Evolutionary conservation across 2,888 invertebrate species (phyloP), one percentile per base, ranked within the genome.

Genomic region (Nomada fabriciana): DNA sequence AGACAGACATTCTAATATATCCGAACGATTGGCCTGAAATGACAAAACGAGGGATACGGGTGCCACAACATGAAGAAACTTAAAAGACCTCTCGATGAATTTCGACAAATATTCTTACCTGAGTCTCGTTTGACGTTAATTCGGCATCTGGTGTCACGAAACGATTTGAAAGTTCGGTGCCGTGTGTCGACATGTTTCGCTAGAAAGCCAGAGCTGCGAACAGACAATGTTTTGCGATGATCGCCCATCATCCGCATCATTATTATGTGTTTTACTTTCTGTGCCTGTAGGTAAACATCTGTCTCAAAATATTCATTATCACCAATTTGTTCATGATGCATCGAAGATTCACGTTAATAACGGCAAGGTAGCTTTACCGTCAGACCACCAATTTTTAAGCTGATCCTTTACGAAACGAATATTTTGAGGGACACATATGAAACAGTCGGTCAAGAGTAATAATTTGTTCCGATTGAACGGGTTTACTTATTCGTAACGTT

Each of bases 1-100:
- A 4, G 93, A 92, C 11, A 93, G 80, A 84, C 90, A 91, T 70
- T 90, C 91, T 71, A 92, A 84, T 61, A 91, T 89, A 76, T 93
- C 90, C 18, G 87, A 78, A 4, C 91, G 83, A 79, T 76, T 89
- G 52, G 84, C 89, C 93, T 93, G 67, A 76, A n/a, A 61, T 36
- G 65, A 63, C 43, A 23, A 59, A 69, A 61, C 2, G 9, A 15
- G 3, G 7, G 20, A 20, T 63, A 23, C 7, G 43, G 43, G 20
- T n/a, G 42, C 5, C 3, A 7, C 15, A 50, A 15, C 20, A 23
- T 9, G 9, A 15, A 43, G 20, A 43, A 4, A 36, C 36, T 36
- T 36, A 0, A 2, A 11, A 36, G 5, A 36, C 36, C n/a, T 5
- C 7, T 25, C 18, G 9, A 7, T 23, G 43, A 50, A 23, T 63